Conservation (phyloP, 2,113 vertebrate genomes). For the Microcebus murinus region DNA sequence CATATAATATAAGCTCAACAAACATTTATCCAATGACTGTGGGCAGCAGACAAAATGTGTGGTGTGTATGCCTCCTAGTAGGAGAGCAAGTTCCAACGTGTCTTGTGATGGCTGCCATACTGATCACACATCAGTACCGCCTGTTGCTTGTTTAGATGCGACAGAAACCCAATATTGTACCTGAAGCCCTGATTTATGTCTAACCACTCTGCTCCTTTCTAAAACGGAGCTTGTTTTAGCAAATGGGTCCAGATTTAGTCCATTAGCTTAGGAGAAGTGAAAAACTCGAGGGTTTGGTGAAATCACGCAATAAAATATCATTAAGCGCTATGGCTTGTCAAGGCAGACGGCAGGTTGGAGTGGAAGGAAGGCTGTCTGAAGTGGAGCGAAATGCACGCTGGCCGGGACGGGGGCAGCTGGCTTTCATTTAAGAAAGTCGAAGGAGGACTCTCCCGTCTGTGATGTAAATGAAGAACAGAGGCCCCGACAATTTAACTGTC, state of each 20-base stretch:
- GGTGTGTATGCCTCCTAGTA: not conserved
- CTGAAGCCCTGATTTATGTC: conserved; percentile 82
- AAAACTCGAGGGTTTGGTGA: conserved; percentile 86
- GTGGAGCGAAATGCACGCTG: conserved; percentile 86
- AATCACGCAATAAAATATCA: conserved; percentile 88
- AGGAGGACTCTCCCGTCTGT: conserved; percentile 88
- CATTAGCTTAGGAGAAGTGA: conserved; percentile 86
- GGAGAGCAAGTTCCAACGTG: conserved; percentile 67
- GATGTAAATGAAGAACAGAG: conserved; percentile 94
- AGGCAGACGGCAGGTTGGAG: conserved; percentile 85
- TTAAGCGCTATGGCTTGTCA: conserved; percentile 87
- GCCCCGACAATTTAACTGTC: conserved; percentile 92
- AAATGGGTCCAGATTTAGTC: conserved; percentile 87
- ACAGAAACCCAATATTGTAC: conserved; percentile 81
- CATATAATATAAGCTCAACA: not conserved
- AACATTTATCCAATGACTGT: not conserved
- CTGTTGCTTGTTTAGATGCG: conserved; percentile 55
- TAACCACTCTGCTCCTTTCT: conserved; percentile 81
- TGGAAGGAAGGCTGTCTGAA: conserved; percentile 86
- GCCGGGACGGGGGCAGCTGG: conserved; percentile 91
- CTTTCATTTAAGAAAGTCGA: conserved; percentile 90
- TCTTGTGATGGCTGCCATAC: conserved; percentile 37
- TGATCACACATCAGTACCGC: conserved; percentile 53
- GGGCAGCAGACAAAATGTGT: not conserved
- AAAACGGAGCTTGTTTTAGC: conserved; percentile 85